phyloP scores from a whole-genome alignment of 2,113 vertebrate species.

The Antechinus stuartii region DNA sequence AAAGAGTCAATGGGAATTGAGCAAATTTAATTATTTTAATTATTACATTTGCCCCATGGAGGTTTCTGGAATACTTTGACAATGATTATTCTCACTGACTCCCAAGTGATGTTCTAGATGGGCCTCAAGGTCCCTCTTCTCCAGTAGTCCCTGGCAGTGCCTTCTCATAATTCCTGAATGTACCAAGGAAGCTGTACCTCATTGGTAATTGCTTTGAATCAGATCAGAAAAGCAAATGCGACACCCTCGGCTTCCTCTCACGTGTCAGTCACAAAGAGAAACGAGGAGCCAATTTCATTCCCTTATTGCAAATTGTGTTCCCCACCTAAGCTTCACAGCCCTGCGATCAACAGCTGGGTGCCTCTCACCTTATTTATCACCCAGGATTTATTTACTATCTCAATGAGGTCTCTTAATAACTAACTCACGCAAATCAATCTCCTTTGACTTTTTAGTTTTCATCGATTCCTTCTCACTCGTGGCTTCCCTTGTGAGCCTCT shows the following conservation, averaged over 20 bases:
- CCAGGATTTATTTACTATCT: conserved; percentile 56
- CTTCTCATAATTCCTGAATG: neutral
- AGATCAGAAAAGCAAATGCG: conserved; percentile 8
- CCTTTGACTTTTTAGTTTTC: conserved; percentile 35
- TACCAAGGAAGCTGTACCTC: neutral
- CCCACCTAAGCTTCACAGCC: conserved; percentile 49
- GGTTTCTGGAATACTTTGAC: neutral
- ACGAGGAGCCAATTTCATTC: conserved; percentile 51
- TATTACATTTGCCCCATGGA: neutral
- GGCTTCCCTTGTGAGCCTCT: neutral
- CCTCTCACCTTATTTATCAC: conserved; percentile 72
- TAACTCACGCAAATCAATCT: conserved; percentile 50
- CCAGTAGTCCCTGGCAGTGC: conserved; percentile 34
- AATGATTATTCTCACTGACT: neutral
- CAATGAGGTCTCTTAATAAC: conserved; percentile 70
- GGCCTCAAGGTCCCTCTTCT: neutral
- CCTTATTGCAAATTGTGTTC: conserved; percentile 56
- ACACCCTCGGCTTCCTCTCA: conserved; percentile 27
- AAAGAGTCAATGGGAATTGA: neutral
- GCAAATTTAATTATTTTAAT: neutral
- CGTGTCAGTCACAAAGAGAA: conserved; percentile 23
- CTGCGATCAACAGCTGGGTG: conserved; percentile 45
- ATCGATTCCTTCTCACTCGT: conserved; percentile 29
- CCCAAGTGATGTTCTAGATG: neutral
- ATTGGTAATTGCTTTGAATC: conserved; percentile 29